Evolutionary conservation across 2,113 vertebrate species (phyloP).

Genomic region (Istiophorus platypterus): DNA sequence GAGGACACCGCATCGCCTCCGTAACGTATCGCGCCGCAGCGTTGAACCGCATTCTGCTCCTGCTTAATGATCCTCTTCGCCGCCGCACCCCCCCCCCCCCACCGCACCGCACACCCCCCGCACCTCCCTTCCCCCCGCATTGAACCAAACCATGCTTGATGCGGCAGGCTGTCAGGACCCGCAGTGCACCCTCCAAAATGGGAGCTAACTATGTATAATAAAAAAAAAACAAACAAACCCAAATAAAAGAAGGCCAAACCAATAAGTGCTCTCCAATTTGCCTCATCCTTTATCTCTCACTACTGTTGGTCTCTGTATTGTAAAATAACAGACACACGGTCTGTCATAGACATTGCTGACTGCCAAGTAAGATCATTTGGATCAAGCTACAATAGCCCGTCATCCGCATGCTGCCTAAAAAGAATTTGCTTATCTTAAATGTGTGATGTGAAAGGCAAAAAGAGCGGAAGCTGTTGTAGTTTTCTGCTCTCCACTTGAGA

Average conservation of each 20-base stretch:
- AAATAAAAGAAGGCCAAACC: constrained; percentile 24
- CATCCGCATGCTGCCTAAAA: neutral
- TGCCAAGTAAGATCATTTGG: constrained; percentile 29
- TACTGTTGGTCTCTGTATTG: neutral
- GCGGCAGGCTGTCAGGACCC: constrained; percentile 81
- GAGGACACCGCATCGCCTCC: constrained; percentile 50
- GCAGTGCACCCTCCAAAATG: constrained; percentile 78
- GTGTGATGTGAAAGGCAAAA: neutral
- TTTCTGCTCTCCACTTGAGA: neutral
- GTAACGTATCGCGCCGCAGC: constrained; percentile 80
- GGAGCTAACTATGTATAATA: constrained; percentile 20
- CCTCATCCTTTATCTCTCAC: constrained; percentile 1
- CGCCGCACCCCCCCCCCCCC: constrained; percentile 57
- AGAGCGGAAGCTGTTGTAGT: neutral
- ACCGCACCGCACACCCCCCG: too few relatives aligned
- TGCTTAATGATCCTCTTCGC: constrained; percentile 73
- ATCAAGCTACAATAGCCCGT: neutral
- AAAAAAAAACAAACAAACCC: neutral
- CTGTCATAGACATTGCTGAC: neutral
- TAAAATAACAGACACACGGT: constrained; percentile 14
- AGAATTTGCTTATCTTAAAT: neutral
- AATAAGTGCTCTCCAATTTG: neutral
- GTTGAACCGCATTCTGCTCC: constrained; percentile 80
- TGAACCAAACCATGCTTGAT: constrained; percentile 84
- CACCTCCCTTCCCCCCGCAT: constrained; percentile 72